A percentile compares a stretch with the other conserved stretches of the same genome.
Evolutionary conservation across 2,888 invertebrate species (phyloP).

Genomic region (Thysanoteuthis rhombus): DNA sequence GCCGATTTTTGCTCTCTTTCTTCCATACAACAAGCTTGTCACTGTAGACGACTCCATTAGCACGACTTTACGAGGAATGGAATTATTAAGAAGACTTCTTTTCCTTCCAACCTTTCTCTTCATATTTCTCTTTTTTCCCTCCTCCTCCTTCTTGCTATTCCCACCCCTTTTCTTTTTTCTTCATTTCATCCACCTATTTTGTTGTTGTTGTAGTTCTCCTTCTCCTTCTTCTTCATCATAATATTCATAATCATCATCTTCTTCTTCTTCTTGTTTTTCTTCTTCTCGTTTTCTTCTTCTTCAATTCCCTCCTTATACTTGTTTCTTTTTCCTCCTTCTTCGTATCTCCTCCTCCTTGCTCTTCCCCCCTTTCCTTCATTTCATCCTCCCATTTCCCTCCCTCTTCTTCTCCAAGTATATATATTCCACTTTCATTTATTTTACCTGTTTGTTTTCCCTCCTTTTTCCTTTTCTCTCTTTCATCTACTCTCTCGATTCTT

Average conservation of each 20-base stretch:
- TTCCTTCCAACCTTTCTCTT: not conserved
- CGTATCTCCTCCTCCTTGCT: not conserved
- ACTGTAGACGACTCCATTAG: not conserved
- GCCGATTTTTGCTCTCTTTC: not conserved
- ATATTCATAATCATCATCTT: not conserved
- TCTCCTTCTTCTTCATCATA: not conserved
- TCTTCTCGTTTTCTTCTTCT: not conserved
- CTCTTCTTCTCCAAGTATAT: not conserved
- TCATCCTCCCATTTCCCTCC: not conserved
- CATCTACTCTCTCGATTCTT: not conserved
- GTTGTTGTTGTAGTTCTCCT: not conserved
- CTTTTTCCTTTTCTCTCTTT: not conserved
- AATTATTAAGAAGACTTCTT: not conserved
- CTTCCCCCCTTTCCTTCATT: not conserved
- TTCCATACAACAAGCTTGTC: not conserved
- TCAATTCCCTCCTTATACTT: not conserved
- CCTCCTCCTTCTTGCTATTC: not conserved
- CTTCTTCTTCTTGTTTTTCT: not conserved
- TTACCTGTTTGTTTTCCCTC: not conserved
- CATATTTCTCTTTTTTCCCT: no score
- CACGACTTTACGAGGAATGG: not conserved
- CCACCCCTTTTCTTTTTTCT: not conserved
- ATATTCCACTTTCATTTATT: not conserved
- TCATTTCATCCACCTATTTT: no score
- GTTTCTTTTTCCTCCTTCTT: not conserved